Evolutionary conservation across 2,797 vertebrate genomes (phyloP).

Genomic region (Sphaeramia orbicularis): DNA sequence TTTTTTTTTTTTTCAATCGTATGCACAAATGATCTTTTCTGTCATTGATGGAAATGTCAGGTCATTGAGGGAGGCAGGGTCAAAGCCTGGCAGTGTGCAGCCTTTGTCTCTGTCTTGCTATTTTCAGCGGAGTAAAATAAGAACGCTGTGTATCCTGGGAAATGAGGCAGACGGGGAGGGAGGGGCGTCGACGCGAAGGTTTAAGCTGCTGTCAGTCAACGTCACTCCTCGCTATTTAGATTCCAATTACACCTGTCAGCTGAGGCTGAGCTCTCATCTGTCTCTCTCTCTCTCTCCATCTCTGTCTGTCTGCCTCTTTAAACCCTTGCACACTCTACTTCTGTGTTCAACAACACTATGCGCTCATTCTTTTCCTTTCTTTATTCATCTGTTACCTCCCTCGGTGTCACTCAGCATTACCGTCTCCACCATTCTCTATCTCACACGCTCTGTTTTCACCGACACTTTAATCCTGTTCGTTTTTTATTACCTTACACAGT

Average conservation of each 20-base stretch:
- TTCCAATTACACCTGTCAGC: conserved; percentile 84
- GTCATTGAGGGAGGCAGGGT: conserved; percentile 40
- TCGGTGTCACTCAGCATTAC: conserved; percentile 71
- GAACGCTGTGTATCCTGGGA: conserved; percentile 16
- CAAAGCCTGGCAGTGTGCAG: conserved; percentile 15
- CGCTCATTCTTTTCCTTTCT: conserved; percentile 62
- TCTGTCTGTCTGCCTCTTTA: conserved; percentile 43
- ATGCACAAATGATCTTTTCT: background rate
- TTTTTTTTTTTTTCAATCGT: background rate
- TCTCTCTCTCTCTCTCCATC: conserved; percentile 38
- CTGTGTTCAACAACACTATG: conserved; percentile 56
- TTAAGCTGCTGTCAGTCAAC: conserved; percentile 78
- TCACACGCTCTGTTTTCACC: conserved; percentile 21
- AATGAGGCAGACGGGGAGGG: conserved; percentile 32
- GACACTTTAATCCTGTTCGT: conserved; percentile 52
- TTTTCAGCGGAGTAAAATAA: conserved; percentile 31
- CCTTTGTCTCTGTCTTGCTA: conserved; percentile 15
- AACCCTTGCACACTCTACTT: conserved; percentile 47
- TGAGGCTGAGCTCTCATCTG: conserved; percentile 64
- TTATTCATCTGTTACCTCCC: conserved; percentile 55
- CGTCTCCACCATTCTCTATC: conserved; percentile 29
- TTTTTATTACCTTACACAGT: conserved; percentile 9
- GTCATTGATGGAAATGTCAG: conserved; percentile 10
- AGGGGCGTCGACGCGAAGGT: conserved; percentile 40
- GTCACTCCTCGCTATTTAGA: conserved; percentile 76